Evolutionary conservation across 1,140 invertebrate genomes (phyloP).

Genomic region (Hypothenemus hampei): DNA sequence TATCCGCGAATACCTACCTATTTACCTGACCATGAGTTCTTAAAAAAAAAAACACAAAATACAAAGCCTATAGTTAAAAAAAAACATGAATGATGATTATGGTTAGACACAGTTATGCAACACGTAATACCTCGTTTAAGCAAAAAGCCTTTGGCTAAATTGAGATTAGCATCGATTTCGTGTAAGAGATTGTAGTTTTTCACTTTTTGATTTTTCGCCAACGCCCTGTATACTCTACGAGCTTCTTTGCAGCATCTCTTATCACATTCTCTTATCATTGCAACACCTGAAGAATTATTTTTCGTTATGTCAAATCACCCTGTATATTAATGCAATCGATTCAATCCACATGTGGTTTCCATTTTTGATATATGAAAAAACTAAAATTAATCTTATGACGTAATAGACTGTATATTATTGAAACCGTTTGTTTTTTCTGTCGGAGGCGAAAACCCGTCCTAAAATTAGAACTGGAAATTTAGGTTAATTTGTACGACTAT

Average conservation of each 20-base stretch:
- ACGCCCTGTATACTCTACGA: conserved; percentile 33
- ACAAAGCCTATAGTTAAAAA: too few species aligned
- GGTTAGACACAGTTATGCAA: not conserved
- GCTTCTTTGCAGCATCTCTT: conserved; percentile 37
- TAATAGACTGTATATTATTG: conserved; percentile 10
- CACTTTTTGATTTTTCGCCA: conserved; percentile 36
- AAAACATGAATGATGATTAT: too few species aligned
- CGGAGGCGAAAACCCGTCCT: conserved; percentile 14
- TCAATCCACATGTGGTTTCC: conserved; percentile 19
- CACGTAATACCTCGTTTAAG: conserved; percentile 47
- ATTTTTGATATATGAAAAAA: conserved; percentile 20
- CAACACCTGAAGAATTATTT: not conserved
- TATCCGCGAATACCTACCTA: too few species aligned
- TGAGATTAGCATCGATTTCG: conserved; percentile 59
- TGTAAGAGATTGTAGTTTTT: conserved; percentile 52
- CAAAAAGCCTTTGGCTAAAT: conserved; percentile 58
- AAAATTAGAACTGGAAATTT: conserved; percentile 25
- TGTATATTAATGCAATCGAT: not conserved
- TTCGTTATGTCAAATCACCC: not conserved
- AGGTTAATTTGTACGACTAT: conserved; percentile 20
- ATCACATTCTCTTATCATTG: conserved; percentile 10
- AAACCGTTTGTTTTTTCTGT: conserved; percentile 16
- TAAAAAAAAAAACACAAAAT: too few species aligned
- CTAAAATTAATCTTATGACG: conserved; percentile 29
- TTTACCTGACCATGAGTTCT: too few species aligned